phyloP scores from a whole-genome alignment of 2,113 vertebrate species.

The Artemisiospiza belli region DNA sequence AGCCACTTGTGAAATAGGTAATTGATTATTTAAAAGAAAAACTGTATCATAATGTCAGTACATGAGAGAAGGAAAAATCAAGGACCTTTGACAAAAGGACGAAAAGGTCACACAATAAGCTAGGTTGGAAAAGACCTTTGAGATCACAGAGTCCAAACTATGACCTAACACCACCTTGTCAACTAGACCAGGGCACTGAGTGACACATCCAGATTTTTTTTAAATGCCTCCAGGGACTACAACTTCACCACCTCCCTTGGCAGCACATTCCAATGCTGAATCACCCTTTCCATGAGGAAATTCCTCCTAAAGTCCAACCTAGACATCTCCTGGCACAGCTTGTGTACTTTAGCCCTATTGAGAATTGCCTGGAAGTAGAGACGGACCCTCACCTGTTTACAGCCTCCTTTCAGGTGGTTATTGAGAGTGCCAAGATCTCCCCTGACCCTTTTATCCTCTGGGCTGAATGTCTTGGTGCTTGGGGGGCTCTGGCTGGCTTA shows the following conservation, averaged over 20 bases:
- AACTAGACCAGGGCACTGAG: background rate
- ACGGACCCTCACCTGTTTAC: accelerated
- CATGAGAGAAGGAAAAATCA: background rate
- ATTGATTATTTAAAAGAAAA: background rate
- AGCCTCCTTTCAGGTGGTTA: background rate
- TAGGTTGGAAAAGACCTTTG: background rate
- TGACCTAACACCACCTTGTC: too few relatives aligned
- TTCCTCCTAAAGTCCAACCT: background rate
- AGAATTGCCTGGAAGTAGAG: too few relatives aligned
- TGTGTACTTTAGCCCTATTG: background rate
- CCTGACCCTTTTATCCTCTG: accelerated
- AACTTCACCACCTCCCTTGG: background rate
- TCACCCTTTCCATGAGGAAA: too few relatives aligned
- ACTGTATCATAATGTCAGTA: background rate
- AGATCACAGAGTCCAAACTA: background rate
- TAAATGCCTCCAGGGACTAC: background rate
- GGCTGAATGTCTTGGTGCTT: accelerated
- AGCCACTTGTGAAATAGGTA: background rate
- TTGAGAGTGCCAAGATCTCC: background rate
- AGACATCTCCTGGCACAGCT: background rate
- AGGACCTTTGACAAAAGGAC: background rate
- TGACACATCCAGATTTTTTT: background rate
- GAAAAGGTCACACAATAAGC: background rate
- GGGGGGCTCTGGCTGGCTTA: accelerated
- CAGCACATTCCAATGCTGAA: background rate